Percentiles rank a stretch among this genome's conserved stretches.
phyloP scores from a whole-genome alignment of 1,140 invertebrate genomes.

The Idris sp. region DNA sequence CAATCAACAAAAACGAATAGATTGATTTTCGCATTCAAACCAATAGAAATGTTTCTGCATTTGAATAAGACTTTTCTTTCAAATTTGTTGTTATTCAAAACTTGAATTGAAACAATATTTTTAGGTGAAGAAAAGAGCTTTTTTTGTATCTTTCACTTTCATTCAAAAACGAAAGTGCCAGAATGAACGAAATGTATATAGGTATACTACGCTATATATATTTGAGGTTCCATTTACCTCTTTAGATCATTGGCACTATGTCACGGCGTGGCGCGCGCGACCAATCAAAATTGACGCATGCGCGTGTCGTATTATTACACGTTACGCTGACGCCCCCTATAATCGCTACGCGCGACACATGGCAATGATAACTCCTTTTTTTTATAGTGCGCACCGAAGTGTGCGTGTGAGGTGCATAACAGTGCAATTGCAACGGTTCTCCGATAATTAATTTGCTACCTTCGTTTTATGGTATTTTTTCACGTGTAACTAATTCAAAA shows the following conservation, averaged over 20 bases:
- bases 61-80: no score
- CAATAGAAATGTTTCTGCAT: no score
- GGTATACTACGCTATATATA: no score
- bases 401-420: conserved; percentile 46
- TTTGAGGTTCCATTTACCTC: conserved; percentile 44
- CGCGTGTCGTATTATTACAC: conserved; percentile 23
- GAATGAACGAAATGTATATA: no score
- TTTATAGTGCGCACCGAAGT: conserved; percentile 50
- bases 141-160: no score
- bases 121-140: no score
- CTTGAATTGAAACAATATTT: no score
- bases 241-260: conserved; percentile 35
- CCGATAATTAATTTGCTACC: conserved; percentile 46
- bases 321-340: conserved; percentile 49
- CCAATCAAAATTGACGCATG: conserved; percentile 44
- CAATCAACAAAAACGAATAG: no score
- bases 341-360: conserved; percentile 36
- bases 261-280: conserved; percentile 8
- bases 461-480: conserved; percentile 55
- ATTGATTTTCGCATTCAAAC: no score
- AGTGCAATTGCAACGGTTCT: conserved; percentile 33
- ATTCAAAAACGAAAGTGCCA: no score
- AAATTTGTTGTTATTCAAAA: no score
- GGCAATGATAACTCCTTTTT: conserved; percentile 52
- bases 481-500: conserved; percentile 25